Conservation (phyloP, 2,797 vertebrate species). For the Yasuhikotakia modesta region DNA sequence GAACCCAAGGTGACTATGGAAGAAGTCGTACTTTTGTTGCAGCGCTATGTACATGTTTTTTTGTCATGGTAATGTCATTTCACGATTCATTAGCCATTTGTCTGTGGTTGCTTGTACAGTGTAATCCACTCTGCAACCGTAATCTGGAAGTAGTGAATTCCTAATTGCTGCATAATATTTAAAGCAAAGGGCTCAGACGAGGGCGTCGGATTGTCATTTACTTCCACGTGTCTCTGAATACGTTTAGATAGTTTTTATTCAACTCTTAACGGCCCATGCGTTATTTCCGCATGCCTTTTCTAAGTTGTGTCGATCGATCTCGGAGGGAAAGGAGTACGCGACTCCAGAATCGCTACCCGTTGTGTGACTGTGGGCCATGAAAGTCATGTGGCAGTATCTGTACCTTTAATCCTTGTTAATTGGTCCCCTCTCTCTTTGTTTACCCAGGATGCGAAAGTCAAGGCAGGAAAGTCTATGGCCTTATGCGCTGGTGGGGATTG, state of each 20-base stretch:
- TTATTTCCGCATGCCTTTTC: not conserved
- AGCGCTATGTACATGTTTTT: conserved; percentile 12
- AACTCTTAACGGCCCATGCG: not conserved
- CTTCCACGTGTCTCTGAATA: not conserved
- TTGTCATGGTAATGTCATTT: conserved; percentile 23
- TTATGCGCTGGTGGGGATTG: conserved; percentile 84
- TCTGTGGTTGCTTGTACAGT: not conserved
- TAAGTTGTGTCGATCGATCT: not conserved
- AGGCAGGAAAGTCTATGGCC: conserved; percentile 80
- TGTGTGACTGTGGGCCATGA: not conserved
- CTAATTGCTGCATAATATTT: no score
- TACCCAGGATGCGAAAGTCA: conserved; percentile 85
- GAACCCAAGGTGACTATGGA: conserved; percentile 78
- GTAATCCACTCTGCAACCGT: not conserved
- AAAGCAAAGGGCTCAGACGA: no score
- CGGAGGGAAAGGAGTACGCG: not conserved
- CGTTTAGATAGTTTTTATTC: no score
- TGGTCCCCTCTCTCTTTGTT: conserved; percentile 68
- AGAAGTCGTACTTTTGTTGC: conserved; percentile 5
- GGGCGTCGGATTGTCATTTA: no score
- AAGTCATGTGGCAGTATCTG: conserved; percentile 23
- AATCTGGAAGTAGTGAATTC: no score
- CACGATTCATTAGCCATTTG: not conserved
- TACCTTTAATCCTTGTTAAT: conserved; percentile 20
- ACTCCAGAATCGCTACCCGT: no score